phyloP scores from a whole-genome alignment of 2,888 invertebrate genomes.

The Glaucopsyche alexis region DNA sequence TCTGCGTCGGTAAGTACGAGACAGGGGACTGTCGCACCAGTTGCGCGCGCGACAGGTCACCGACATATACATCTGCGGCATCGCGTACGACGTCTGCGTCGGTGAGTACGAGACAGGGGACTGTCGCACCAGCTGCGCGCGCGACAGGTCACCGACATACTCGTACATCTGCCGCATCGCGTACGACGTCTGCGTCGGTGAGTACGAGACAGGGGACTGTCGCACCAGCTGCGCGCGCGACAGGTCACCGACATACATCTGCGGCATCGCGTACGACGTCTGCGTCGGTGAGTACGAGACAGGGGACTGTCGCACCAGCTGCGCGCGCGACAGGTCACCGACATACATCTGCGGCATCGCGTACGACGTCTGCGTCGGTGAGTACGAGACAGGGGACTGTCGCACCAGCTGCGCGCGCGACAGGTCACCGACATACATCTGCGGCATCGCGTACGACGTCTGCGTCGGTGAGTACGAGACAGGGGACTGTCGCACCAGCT shows the following conservation, averaged over 20 bases:
- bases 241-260: conserved; percentile 94
- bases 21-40: conserved; percentile 86
- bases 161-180: conserved; percentile 97
- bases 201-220: conserved; percentile 75
- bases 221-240: conserved; percentile 87
- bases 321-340: conserved; percentile 88
- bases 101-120: conserved; percentile 76
- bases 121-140: conserved; percentile 89
- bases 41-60: conserved; percentile 89
- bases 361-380: conserved; percentile 96
- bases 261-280: conserved; percentile 96
- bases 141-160: conserved; percentile 92
- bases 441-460: conserved; percentile 96
- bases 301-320: conserved; percentile 89
- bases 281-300: conserved; percentile 86
- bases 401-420: conserved; percentile 87
- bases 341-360: conserved; percentile 96
- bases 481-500: conserved; percentile 89
- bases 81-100: conserved; percentile 97
- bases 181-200: conserved; percentile 96
- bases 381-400: conserved; percentile 75
- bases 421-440: conserved; percentile 94
- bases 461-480: conserved; percentile 86
- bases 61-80: conserved; percentile 95
- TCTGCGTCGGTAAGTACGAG: conserved; percentile 88